Base-by-base conservation (phyloP, 1,140 invertebrate genomes). In the Magallana gigas region DNA sequence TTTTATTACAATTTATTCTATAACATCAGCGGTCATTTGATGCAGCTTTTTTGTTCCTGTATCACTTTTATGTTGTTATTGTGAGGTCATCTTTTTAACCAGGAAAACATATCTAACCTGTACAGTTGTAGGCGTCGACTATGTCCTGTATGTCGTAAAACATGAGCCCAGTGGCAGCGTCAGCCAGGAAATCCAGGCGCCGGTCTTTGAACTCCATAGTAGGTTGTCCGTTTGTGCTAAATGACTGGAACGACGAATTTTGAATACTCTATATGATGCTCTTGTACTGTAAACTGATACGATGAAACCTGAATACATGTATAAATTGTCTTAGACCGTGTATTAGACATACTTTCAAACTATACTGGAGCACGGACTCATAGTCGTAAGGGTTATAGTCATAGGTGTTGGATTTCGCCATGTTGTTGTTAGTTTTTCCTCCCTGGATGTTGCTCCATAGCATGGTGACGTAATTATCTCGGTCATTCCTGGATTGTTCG, bases 311-410 rank as follows among this genome's bases (percentile, higher is more conserved):
- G 36, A 48, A 48, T 48, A 48, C 5, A 2, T 48, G 36, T 23
- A 23, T 23, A 48, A 48, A 48, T 48, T 48, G 36, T 48, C 36
- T 48, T 48, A 48, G 36, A 48, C 36, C 3, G 36, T 48, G 3
- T 48, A 48, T 48, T 5, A 48, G 36, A 88, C 85, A 83, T 68
- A 89, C 88, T 23, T 29, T 83, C 18, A 89, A 82, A 83, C 85
- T 89, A 23, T 89, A 89, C 83, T 89, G 88, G 12, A 89, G 68
- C 9, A 89, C 68, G 5, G 88, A 89, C 48, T 86, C 82, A 8
- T 85, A 83, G 64, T 89, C 88, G 16, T 89, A 89, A n/a, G 81
- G 81, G 14, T 81, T 85, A n/a, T 85, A 62, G 76, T 88, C 84
- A 12, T 57, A 12, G 7, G 84, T 88, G 8, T 71, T 68, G 11